Evolutionary conservation across 2,113 vertebrate species (phyloP).

Genomic region (Holacanthus passer): DNA sequence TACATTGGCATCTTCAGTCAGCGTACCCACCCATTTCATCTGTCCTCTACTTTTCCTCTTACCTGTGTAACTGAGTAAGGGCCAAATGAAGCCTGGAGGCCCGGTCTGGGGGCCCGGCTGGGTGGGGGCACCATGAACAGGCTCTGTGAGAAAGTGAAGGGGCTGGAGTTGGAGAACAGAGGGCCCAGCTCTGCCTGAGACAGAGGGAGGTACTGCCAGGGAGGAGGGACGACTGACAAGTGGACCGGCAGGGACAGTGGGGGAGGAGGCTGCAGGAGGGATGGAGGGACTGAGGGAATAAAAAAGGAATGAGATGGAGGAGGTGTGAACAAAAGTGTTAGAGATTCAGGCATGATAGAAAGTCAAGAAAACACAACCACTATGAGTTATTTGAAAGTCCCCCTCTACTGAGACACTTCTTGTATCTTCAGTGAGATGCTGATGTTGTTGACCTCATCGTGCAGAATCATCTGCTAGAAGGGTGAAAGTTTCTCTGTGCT

Average conservation of each 20-base stretch:
- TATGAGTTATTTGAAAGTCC: background rate
- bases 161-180: slow-evolving; percentile 83
- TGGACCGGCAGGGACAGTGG: slow-evolving; percentile 76
- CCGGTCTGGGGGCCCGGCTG: slow-evolving; percentile 32
- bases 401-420: too few relatives aligned
- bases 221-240: slow-evolving; percentile 61
- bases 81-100: slow-evolving; percentile 79
- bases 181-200: slow-evolving; percentile 76
- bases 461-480: too few relatives aligned
- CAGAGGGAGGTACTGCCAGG: slow-evolving; percentile 76
- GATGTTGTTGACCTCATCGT: too few relatives aligned
- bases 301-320: background rate
- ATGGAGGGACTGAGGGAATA: slow-evolving; percentile 51
- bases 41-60: background rate
- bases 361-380: background rate
- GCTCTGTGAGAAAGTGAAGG: slow-evolving; percentile 77
- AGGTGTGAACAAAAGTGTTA: background rate
- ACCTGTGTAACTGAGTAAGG: slow-evolving; percentile 81
- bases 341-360: background rate
- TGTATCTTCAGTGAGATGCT: too few relatives aligned
- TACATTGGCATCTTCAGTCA: background rate
- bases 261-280: slow-evolving; percentile 61
- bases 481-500: too few relatives aligned
- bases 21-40: background rate
- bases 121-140: slow-evolving; percentile 72